phyloP scores from a whole-genome alignment of 2,113 vertebrate genomes.

The Syngnathus scovelli region DNA sequence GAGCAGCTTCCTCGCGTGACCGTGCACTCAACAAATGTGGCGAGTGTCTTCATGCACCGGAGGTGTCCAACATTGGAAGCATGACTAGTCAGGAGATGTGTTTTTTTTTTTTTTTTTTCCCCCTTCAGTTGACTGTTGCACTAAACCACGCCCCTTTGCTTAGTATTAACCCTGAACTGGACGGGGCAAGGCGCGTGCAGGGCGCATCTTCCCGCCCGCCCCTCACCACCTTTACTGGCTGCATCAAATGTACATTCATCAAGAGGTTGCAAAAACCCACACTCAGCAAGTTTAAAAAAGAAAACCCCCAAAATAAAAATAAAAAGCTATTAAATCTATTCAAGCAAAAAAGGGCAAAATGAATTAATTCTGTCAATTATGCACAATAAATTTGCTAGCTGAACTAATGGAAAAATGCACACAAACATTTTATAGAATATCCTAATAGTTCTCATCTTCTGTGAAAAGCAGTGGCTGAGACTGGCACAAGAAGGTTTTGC shows the following conservation, averaged over 20 bases:
- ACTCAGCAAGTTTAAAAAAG: too few species aligned
- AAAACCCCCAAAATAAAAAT: too few species aligned
- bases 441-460: too few species aligned
- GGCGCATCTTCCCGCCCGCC: background rate
- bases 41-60: background rate
- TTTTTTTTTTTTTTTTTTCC: constrained; percentile 5
- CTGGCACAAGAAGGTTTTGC: too few species aligned
- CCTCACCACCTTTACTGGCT: constrained; percentile 24
- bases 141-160: constrained; percentile 64
- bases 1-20: constrained; percentile 16
- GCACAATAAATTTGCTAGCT: too few species aligned
- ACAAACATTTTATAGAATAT: background rate
- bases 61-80: constrained; percentile 10
- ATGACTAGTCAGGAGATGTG: background rate
- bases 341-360: too few species aligned
- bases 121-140: constrained; percentile 46
- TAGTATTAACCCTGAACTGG: constrained; percentile 62
- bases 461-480: too few species aligned
- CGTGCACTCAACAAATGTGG: background rate
- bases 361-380: too few species aligned
- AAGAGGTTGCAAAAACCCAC: background rate
- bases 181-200: constrained; percentile 25
- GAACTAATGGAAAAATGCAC: background rate
- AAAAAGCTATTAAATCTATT: too few species aligned
- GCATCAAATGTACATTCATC: too few species aligned